phyloP scores from a whole-genome alignment of 2,888 invertebrate species.

The Meiosimyza decipiens region DNA sequence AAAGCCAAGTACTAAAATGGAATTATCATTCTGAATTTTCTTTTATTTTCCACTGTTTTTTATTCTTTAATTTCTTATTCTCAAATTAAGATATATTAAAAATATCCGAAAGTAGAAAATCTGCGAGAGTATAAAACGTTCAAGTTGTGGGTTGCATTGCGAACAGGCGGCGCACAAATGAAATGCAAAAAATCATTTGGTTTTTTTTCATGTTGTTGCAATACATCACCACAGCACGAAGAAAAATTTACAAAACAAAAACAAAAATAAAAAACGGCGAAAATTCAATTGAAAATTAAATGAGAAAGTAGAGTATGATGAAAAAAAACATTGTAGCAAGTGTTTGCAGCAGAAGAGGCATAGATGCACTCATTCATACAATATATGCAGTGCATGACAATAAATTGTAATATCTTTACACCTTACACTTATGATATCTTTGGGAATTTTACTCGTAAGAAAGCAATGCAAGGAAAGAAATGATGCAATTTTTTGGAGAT shows the following conservation, averaged over 20 bases:
- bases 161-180: slow-evolving; percentile 18
- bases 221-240: background rate
- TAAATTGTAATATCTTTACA: background rate
- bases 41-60: slow-evolving; percentile 2
- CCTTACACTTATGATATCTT: background rate
- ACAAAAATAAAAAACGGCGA: background rate
- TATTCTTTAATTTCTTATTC: background rate
- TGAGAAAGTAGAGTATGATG: background rate
- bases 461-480: background rate
- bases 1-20: slow-evolving; percentile 13
- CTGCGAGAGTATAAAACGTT: background rate
- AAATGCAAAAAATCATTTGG: slow-evolving; percentile 10
- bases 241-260: background rate
- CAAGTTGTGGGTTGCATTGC: slow-evolving; percentile 4
- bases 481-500: background rate
- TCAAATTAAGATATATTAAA: background rate
- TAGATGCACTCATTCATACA: slow-evolving; percentile 8
- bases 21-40: slow-evolving; percentile 22
- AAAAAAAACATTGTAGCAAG: background rate
- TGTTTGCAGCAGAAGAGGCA: background rate
- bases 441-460: background rate
- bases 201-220: slow-evolving; percentile 2
- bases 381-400: slow-evolving; percentile 2
- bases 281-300: slow-evolving; percentile 19
- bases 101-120: background rate